Evolutionary conservation across 1,140 invertebrate genomes (phyloP).

Genomic region (Temnothorax longispinosus): DNA sequence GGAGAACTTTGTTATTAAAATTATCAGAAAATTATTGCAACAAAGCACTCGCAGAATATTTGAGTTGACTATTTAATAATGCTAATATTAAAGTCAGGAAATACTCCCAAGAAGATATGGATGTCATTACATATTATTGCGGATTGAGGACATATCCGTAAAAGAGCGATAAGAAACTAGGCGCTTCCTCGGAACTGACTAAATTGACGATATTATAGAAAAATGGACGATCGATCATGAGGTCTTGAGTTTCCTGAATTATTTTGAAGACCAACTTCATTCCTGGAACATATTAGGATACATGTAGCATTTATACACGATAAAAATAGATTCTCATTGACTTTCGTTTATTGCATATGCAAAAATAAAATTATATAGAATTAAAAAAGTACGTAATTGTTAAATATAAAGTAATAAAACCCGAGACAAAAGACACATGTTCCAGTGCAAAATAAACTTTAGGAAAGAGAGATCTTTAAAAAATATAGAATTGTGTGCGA

Average conservation of each 20-base stretch:
- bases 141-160: background rate
- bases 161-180: constrained; percentile 11
- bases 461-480: background rate
- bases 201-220: constrained; percentile 53
- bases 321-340: background rate
- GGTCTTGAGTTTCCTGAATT: background rate
- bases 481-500: background rate
- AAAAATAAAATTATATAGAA: constrained; percentile 1
- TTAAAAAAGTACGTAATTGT: background rate
- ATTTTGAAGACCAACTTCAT: background rate
- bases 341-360: background rate
- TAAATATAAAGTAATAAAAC: background rate
- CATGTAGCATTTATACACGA: background rate
- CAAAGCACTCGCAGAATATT: background rate
- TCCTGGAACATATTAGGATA: constrained; percentile 47
- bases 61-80: background rate
- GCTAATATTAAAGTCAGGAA: background rate
- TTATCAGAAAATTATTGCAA: background rate
- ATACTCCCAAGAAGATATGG: background rate
- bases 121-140: constrained; percentile 14
- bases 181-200: background rate
- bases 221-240: constrained; percentile 64
- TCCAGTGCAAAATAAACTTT: background rate
- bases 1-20: background rate
- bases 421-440: background rate